Evolutionary conservation across 2,888 invertebrate species (phyloP), one percentile per base, ranked within the genome.

Genomic region (Cinara cedri): DNA sequence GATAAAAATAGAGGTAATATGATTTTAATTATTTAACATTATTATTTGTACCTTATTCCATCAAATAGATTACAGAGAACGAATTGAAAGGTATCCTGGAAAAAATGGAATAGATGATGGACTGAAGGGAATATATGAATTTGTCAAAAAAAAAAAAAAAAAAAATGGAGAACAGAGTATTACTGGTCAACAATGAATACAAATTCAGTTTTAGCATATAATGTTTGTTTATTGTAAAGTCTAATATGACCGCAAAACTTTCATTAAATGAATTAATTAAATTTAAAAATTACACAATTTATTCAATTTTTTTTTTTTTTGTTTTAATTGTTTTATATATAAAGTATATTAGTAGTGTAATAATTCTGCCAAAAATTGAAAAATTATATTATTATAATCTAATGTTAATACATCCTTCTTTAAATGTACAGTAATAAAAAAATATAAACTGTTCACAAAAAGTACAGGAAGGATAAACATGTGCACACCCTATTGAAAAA

Each of bases 401-500:
- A 70, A 70, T 78, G 70, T 78, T 78, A 78, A 70, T 60, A 70
- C 68, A 70, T 60, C 70, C 78, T 70, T 70, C 78, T 70, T 78
- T 34, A 70, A 70, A 78, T 70, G 60, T 60, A 78, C 78, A 68
- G 66, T 46, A 57, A 76, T 68, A 76, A 34, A 34, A 34, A 34
- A 13, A 76, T 49, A 68, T 57, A 44, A 44, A 57, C 78, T 78
- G 78, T 70, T 9, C 78, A 70, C 0, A 68, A 68, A 78, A 78
- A 78, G 68, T 78, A 42, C 46, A 78, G 60, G 78, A 70, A 51
- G 60, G 51, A 51, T 70, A 70, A 78, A 78, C 60, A 34, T 78
- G 78, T 78, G 78, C 78, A 78, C 78, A 78, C 78, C 78, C 78
- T 78, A 78, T 78, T 60, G 60, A 78, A 78, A 78, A 78, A 49